phyloP scores from a whole-genome alignment of 37 sponge, comb jelly and placozoan species.

The Bolinopsis microptera region DNA sequence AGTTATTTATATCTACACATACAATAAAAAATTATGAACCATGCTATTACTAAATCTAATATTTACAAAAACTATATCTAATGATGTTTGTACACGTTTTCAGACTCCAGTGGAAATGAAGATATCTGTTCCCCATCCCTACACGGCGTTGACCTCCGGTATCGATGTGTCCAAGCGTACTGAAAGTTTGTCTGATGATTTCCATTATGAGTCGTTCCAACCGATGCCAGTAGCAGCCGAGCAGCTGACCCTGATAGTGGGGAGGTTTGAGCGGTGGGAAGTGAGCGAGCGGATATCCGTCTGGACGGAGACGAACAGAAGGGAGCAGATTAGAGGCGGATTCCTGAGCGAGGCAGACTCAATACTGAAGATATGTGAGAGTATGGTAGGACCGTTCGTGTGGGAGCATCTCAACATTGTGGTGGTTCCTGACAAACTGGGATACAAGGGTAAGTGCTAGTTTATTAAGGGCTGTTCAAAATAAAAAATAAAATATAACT shows the following conservation, averaged over 20 bases:
- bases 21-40: too few relatives aligned
- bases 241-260: neutral
- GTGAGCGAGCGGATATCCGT: neutral
- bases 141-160: neutral
- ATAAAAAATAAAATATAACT: too few relatives aligned
- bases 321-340: neutral
- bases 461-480: too few relatives aligned
- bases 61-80: too few relatives aligned
- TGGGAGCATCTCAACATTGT: neutral
- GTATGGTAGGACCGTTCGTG: neutral
- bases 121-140: neutral
- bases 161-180: neutral
- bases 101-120: neutral
- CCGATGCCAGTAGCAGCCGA: neutral
- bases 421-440: neutral
- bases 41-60: too few relatives aligned
- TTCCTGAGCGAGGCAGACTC: neutral
- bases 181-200: neutral
- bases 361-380: neutral
- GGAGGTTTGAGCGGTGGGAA: neutral
- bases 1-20: too few relatives aligned
- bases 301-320: neutral
- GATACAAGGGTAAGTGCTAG: neutral
- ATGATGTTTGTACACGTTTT: too few relatives aligned
- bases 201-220: neutral